These are phyloP conservation scores for Cariama cristata DNA, from an alignment of 2,113 vertebrate genomes.

Conservation along the genomic window DNA sequence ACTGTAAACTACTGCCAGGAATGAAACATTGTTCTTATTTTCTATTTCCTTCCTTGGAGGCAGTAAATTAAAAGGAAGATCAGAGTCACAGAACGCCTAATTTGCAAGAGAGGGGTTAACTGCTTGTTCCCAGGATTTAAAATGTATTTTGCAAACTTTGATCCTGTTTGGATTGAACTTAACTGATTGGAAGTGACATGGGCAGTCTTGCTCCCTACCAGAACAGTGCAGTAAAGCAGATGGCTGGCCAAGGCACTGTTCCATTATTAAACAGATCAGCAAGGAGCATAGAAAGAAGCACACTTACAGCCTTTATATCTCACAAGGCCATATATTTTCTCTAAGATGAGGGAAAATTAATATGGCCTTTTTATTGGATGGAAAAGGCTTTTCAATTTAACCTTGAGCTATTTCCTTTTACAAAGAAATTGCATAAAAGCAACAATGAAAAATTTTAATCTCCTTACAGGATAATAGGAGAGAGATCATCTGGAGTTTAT, in stretches of 20 bases:
- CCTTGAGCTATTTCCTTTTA: slow-evolving; percentile 62
- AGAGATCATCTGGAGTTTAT: slow-evolving; percentile 73
- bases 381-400: slow-evolving; percentile 62
- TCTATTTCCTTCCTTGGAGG: neutral
- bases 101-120: slow-evolving; percentile 9
- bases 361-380: slow-evolving; percentile 20
- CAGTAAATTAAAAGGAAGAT: neutral
- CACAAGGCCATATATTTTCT: slow-evolving; percentile 27
- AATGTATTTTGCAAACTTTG: slow-evolving; percentile 29
- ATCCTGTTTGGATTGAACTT: neutral
- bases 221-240: neutral
- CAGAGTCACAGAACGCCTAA: neutral
- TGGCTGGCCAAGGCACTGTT: neutral
- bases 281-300: neutral
- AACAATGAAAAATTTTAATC: slow-evolving; percentile 71
- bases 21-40: neutral
- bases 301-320: neutral
- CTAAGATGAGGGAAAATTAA: slow-evolving; percentile 49
- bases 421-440: slow-evolving; percentile 62
- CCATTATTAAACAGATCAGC: neutral
- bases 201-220: neutral
- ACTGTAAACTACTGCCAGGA: neutral
- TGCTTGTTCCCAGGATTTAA: neutral
- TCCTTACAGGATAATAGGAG: slow-evolving; percentile 69
- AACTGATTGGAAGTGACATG: neutral